Evolutionary conservation across 2,888 invertebrate species (phyloP), one percentile per base, ranked within the genome.

Genomic region (Uropetala carovei): DNA sequence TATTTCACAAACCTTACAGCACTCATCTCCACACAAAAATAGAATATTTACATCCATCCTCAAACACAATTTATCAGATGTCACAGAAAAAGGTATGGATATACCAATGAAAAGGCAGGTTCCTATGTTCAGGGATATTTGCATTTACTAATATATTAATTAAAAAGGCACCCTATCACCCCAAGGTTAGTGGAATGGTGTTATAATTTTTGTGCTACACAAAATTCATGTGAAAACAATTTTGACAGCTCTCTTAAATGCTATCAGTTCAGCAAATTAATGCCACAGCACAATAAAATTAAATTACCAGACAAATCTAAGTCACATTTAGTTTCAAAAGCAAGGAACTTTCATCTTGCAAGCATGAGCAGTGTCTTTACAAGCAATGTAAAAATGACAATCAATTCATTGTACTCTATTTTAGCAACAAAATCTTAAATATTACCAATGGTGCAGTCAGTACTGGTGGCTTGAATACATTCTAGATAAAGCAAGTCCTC

Each of bases 1-100:
- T 89, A 89, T 89, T 89, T 89, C 89, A 89, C 89, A 89, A 89
- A 89, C 64, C 43, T 43, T 64, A 89, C 89, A 43, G n/a, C 16
- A 89, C 89, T 89, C 58, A 86, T 86, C 64, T n/a, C 18, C 89
- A 89, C 89, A 89, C 89, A 89, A 89, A 89, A 89, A 89, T 89
- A 89, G 89, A 89, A n/a, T 89, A 64, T 89, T 89, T 89, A 89
- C 89, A 89, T 85, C 57, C 58, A 85, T 89, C 43, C 43, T 43
- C 60, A 43, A 83, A 60, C 89, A 89, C 27, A 89, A 89, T 27
- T 8, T 89, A 43, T 64, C 43, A 86, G 22, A 68, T 64, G 18
- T 64, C 64, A 89, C 43, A 16, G n/a, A 27, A 59, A 27, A 43
- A 86, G 18, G 60, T 86, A 60, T 16, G 13, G 64, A 27, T 43